Base-by-base conservation (phyloP, 2,888 invertebrate genomes). In the Cephus nigrinus region DNA sequence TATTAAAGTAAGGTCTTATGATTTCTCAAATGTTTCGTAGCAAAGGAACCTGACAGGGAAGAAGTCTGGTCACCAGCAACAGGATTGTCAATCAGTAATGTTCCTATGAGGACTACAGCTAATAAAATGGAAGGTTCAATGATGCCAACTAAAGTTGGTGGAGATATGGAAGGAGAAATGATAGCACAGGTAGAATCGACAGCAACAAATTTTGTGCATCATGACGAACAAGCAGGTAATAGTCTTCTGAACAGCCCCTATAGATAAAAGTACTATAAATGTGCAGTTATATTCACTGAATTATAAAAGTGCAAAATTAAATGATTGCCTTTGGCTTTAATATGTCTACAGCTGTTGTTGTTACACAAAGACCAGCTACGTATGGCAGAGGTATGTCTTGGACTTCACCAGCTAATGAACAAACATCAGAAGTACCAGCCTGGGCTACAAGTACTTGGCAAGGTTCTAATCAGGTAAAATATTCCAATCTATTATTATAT, bases 381-480 rank as follows among this genome's bases (percentile, higher is more conserved):
- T 93, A 92, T 84, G 93, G 93, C 1, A 89, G 93, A 80, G 92
- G 93, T 1, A 93, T 92, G 83, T 92, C 92, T 72, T 93, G 93
- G 93, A 87, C 90, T 33, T 85, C 86, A 31, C 79, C 85, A 68
- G 73, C 84, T 35, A 81, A 86, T 1, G 86, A 85, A 81, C 69
- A 84, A 36, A 80, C 84, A 11, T 83, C 86, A 55, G 88, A 88
- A 82, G 88, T 89, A 80, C 88, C 88, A 15, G 88, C 88, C 15
- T 88, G 89, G 89, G 89, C 89, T 0, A 89, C 89, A 33, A 89
- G 87, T 76, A 87, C 87, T 68, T 89, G 88, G 88, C 76, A 86
- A 31, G 83, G 86, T 31, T 83, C 86, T 15, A 83, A 86, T 79
- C 86, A 88, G 82, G 89, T 89, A 81, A 79, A 78, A 73, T 55